Evolutionary conservation across 2,888 invertebrate genomes (phyloP).

Genomic region (Agonopterix subpropinquella): DNA sequence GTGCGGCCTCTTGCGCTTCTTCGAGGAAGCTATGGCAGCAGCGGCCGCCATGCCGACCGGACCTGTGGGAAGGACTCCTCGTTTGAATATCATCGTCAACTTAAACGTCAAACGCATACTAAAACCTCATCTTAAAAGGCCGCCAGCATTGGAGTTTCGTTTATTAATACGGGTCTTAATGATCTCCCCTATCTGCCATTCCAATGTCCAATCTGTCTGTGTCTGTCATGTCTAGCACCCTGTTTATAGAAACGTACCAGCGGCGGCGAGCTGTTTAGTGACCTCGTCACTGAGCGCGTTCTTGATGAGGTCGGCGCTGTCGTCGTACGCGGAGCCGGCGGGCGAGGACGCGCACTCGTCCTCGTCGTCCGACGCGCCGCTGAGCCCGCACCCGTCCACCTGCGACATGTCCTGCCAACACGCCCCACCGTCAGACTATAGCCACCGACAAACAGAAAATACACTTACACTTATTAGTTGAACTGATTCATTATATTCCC

Average conservation of each 20-base stretch:
- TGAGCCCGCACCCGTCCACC: slow-evolving; percentile 71
- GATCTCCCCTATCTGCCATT: no score
- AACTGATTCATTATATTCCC: neutral
- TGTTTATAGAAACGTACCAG: slow-evolving; percentile 34
- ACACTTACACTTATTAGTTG: no score
- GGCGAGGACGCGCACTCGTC: slow-evolving; percentile 91
- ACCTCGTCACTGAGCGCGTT: slow-evolving; percentile 94
- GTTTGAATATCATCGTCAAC: no score
- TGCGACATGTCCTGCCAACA: slow-evolving; percentile 59
- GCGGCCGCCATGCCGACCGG: slow-evolving; percentile 98
- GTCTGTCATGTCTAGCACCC: neutral
- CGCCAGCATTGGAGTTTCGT: no score
- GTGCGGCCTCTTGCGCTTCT: slow-evolving; percentile 95
- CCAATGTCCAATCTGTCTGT: no score
- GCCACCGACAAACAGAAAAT: no score
- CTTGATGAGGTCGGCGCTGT: slow-evolving; percentile 88
- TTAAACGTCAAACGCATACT: no score
- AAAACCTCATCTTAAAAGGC: no score
- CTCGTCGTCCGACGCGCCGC: slow-evolving; percentile 81
- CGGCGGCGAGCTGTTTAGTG: slow-evolving; percentile 96
- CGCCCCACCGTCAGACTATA: no score
- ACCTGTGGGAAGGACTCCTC: slow-evolving; percentile 62
- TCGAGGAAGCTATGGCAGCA: slow-evolving; percentile 96
- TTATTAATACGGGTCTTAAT: no score
- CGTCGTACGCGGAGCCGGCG: slow-evolving; percentile 85